A percentile compares a stretch with the other conserved stretches of the same genome.
Evolutionary conservation across 2,113 vertebrate genomes (phyloP).

Genomic region (Oophaga pumilio): DNA sequence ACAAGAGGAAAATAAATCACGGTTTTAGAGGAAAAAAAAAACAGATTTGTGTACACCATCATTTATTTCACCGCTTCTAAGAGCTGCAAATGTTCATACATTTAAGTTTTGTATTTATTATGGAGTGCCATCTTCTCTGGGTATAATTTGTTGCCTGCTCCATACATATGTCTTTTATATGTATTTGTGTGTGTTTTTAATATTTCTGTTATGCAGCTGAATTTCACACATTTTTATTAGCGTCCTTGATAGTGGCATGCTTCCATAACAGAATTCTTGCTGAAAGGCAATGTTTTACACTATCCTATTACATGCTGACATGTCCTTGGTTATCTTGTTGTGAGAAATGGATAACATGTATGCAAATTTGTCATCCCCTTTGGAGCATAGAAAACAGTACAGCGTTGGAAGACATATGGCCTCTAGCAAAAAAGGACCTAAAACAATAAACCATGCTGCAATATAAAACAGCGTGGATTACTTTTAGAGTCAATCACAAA

Average conservation of each 20-base stretch:
- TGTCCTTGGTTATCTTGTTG: slow-evolving; percentile 46
- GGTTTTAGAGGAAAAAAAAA: neutral
- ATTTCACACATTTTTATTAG: slow-evolving; percentile 35
- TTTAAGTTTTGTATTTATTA: slow-evolving; percentile 15
- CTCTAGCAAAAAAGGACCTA: slow-evolving; percentile 17
- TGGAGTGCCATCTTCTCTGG: neutral
- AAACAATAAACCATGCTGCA: slow-evolving; percentile 24
- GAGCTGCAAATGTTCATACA: slow-evolving; percentile 21
- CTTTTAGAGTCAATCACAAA: slow-evolving; percentile 9
- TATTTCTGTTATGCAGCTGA: slow-evolving; percentile 6
- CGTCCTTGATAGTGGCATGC: slow-evolving; percentile 13
- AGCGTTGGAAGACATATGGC: slow-evolving; percentile 15
- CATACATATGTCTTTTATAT: slow-evolving; percentile 26
- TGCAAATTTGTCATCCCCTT: slow-evolving; percentile 39
- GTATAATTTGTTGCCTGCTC: slow-evolving; percentile 13
- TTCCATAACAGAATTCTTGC: slow-evolving; percentile 8
- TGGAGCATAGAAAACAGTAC: neutral
- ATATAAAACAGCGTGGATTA: neutral
- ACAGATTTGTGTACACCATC: neutral
- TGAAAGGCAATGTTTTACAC: slow-evolving; percentile 39
- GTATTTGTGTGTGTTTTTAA: neutral
- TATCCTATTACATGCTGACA: slow-evolving; percentile 24
- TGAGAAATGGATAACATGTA: slow-evolving; percentile 37
- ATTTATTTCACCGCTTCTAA: slow-evolving; percentile 11
- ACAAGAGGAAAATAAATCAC: slow-evolving; percentile 1